phyloP scores from a whole-genome alignment of 2,888 invertebrate species.

The Synanthedon myopaeformis region DNA sequence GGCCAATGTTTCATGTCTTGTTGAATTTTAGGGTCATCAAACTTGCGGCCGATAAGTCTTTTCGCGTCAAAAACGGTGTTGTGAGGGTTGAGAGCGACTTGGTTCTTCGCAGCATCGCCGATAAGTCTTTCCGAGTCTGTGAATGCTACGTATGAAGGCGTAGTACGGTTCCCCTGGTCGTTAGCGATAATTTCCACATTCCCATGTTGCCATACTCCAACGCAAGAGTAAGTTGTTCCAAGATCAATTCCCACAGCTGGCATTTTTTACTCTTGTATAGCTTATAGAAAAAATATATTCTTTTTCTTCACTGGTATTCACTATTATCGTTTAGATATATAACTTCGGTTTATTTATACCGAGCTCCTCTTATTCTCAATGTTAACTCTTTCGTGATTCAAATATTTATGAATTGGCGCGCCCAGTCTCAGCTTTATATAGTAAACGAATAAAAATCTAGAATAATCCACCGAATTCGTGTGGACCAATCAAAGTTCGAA shows the following conservation, averaged over 20 bases:
- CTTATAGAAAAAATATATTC: slow-evolving; percentile 2
- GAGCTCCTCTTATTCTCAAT: slow-evolving; percentile 20
- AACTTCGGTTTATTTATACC: slow-evolving; percentile 23
- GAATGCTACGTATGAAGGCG: slow-evolving; percentile 81
- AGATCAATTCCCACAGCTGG: slow-evolving; percentile 69
- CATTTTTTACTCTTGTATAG: slow-evolving; percentile 29
- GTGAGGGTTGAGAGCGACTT: slow-evolving; percentile 78
- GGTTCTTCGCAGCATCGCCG: slow-evolving; percentile 79
- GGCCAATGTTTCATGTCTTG: slow-evolving; percentile 88
- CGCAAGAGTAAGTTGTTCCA: slow-evolving; percentile 70
- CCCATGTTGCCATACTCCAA: slow-evolving; percentile 72
- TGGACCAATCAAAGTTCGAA: slow-evolving; percentile 31
- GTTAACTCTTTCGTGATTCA: slow-evolving; percentile 39
- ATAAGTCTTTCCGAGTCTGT: slow-evolving; percentile 76
- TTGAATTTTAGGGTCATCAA: slow-evolving; percentile 79
- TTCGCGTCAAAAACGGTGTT: slow-evolving; percentile 83
- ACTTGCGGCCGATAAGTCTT: slow-evolving; percentile 83
- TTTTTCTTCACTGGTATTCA: neutral
- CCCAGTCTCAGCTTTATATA: slow-evolving; percentile 28
- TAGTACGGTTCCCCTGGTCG: slow-evolving; percentile 78
- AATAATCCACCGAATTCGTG: slow-evolving; percentile 26
- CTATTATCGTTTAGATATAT: slow-evolving; percentile 2
- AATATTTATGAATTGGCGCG: slow-evolving; percentile 44
- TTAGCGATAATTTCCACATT: slow-evolving; percentile 80
- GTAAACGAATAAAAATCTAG: slow-evolving; percentile 30